These are phyloP conservation scores for Zonitis immaculata DNA, from an alignment of 2,888 invertebrate genomes.

Conservation along the genomic window DNA sequence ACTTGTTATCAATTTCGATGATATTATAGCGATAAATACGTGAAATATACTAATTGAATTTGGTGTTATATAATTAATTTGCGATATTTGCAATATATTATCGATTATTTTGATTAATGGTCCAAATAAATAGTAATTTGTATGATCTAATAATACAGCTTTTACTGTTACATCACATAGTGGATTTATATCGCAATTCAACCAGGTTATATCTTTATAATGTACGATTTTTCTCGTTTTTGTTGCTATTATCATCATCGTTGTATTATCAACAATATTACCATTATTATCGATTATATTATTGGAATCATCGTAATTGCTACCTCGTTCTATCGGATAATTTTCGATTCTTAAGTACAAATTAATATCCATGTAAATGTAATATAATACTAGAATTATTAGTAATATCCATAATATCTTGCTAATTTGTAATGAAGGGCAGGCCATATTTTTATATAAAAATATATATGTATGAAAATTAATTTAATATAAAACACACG, in stretches of 20 bases:
- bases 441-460: slow-evolving; percentile 55
- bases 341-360: slow-evolving; percentile 67
- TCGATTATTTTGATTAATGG: slow-evolving; percentile 74
- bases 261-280: background rate
- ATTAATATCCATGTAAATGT: slow-evolving; percentile 68
- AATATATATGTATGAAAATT: too few species aligned
- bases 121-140: slow-evolving; percentile 78
- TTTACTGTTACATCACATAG: slow-evolving; percentile 79
- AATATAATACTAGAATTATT: slow-evolving; percentile 57
- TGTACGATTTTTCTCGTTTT: slow-evolving; percentile 18
- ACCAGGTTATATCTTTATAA: slow-evolving; percentile 56
- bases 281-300: too few species aligned
- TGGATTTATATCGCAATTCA: slow-evolving; percentile 70
- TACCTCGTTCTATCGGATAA: slow-evolving; percentile 59
- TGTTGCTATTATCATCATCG: slow-evolving; percentile 37
- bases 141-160: slow-evolving; percentile 74
- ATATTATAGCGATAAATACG: slow-evolving; percentile 67
- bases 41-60: slow-evolving; percentile 80
- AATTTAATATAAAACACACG: too few species aligned
- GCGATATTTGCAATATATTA: slow-evolving; percentile 50
- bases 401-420: slow-evolving; percentile 61
- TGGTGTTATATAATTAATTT: slow-evolving; percentile 62
- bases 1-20: slow-evolving; percentile 71
- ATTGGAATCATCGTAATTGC: too few species aligned
- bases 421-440: slow-evolving; percentile 69